phyloP scores from a whole-genome alignment of 2,797 vertebrate species.

The Gallinago stenura region DNA sequence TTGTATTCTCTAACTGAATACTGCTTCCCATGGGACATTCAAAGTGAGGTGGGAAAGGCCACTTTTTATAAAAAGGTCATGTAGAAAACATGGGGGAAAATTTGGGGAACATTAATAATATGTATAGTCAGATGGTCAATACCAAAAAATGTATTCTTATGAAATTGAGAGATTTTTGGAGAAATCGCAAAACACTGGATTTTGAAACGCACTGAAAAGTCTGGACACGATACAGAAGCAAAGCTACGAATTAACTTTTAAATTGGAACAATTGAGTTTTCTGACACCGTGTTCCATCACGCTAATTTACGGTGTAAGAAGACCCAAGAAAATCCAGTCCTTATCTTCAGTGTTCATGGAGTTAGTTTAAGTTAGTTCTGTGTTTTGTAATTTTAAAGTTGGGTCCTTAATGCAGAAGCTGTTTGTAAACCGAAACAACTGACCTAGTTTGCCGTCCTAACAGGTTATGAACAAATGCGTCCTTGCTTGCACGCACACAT shows the following conservation, averaged over 20 bases:
- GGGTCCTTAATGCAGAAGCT: neutral
- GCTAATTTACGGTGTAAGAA: neutral
- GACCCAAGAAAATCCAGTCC: neutral
- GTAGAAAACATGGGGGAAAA: neutral
- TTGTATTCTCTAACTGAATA: neutral
- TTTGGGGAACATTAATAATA: neutral
- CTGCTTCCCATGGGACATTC: neutral
- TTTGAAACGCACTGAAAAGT: neutral
- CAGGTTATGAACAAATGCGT: neutral
- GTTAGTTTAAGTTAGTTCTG: neutral
- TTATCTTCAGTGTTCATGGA: rapidly evolving
- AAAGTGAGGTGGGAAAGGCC: neutral
- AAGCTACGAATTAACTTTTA: neutral
- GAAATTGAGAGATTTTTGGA: neutral
- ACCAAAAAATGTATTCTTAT: neutral
- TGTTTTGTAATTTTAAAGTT: neutral
- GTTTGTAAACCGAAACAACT: neutral
- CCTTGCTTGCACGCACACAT: neutral
- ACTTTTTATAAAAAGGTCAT: neutral
- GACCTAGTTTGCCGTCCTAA: neutral
- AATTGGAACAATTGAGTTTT: neutral
- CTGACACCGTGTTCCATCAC: neutral
- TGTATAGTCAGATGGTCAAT: neutral
- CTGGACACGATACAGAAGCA: neutral
- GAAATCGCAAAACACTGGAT: neutral